phyloP scores from a whole-genome alignment of 2,797 vertebrate genomes.

The Neosalanx taihuensis region DNA sequence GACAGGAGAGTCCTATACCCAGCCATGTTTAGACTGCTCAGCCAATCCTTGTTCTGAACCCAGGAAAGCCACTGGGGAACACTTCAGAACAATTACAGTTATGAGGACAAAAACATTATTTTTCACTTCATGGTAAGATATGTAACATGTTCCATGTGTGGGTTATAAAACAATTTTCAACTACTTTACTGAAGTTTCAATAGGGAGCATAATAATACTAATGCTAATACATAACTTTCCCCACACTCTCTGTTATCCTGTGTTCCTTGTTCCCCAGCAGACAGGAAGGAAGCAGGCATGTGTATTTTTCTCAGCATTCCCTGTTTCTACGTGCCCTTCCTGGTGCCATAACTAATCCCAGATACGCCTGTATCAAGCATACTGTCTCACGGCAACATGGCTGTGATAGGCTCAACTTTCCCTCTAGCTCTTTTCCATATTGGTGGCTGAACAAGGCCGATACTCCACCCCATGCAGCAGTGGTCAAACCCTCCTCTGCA shows the following conservation, averaged over 20 bases:
- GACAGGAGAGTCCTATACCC: conserved; percentile 36
- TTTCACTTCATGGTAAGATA: conserved; percentile 1
- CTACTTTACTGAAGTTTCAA: neutral
- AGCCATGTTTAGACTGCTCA: conserved; percentile 55
- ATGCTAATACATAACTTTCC: conserved; percentile 16
- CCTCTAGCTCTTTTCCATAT: conserved; percentile 30
- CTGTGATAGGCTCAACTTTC: conserved; percentile 12
- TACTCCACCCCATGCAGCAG: neutral
- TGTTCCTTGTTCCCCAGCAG: conserved; percentile 50
- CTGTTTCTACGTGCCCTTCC: conserved; percentile 48
- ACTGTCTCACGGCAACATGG: neutral
- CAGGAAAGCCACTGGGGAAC: conserved; percentile 20
- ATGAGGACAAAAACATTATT: conserved; percentile 2
- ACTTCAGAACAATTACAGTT: conserved; percentile 3
- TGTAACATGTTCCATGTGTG: neutral
- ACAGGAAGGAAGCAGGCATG: conserved; percentile 51
- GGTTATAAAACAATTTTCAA: neutral
- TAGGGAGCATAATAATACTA: neutral
- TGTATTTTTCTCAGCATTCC: conserved; percentile 59
- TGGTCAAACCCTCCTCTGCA: neutral
- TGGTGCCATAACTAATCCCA: conserved; percentile 48
- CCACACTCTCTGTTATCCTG: conserved; percentile 45
- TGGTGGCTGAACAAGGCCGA: conserved; percentile 10
- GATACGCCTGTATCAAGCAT: conserved; percentile 23
- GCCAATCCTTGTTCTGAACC: conserved; percentile 39